Base-by-base conservation (phyloP, 2,888 invertebrate species). In the Zygogramma bicolorata region DNA sequence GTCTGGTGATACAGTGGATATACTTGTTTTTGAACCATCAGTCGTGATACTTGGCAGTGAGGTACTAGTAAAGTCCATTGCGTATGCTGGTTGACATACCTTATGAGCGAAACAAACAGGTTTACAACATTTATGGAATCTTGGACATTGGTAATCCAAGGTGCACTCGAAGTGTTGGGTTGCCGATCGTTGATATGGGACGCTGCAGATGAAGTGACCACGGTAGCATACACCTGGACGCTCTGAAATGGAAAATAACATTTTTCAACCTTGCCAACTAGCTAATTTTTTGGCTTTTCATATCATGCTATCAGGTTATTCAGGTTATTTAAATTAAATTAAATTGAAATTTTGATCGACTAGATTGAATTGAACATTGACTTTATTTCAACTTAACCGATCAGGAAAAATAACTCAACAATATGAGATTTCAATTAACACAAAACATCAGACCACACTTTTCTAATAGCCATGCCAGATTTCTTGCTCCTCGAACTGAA, bases 81-180 rank as follows among this genome's bases (percentile, higher is more conserved):
- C 25, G n/a, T n/a, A 42, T 22, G 65, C 62, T 27, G 68, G 67
- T 59, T 77, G 75, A 29, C 77, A 77, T 29, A 77, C 60, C 67
- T 69, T 75, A 57, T 77, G 77, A 57, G 57, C 15, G 22, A 74
- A 77, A 57, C 79, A 79, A 27, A 49, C 58, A 57, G 61, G 60
- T 18, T 66, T 27, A 58, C 79, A 79, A 69, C 79, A 79, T 69
- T 75, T 79, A 25, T 68, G 74, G 60, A 22, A 58, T 40, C 66
- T 74, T 10, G 67, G 68, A 61, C 79, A 79, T 46, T 78, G 77
- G 38, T 70, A 70, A 60, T 79, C 79, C 15, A 38, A 25, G 5
- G 49, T 59, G n/a, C 77, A 78, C 66, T 77, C 73, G 22, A 74
- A 75, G n/a, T 58, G 22, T 27, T 38, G 29, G 5, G 71, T 77